Base-by-base conservation (phyloP, 1,140 invertebrate genomes). In the Nephila pilipes region DNA sequence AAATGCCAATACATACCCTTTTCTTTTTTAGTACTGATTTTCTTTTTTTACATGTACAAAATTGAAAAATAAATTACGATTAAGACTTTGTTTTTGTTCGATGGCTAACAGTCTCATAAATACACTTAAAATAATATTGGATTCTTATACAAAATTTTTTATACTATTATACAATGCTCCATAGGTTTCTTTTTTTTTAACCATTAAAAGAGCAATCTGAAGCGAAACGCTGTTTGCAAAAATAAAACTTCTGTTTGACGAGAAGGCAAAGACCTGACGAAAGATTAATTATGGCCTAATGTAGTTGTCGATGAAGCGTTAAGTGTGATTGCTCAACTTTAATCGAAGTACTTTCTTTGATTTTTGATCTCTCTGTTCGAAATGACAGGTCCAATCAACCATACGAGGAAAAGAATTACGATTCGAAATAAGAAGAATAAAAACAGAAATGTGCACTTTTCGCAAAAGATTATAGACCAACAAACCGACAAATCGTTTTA, bases 221-320 rank as follows among this genome's bases (percentile, higher is more conserved):
- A 75, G 69, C 69, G 69, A 36, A 36, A 32, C 69, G 69, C 69
- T 75, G 18, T 32, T 29, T 36, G 29, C 29, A 4, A 65, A 36
- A 75, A 75, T 29, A 75, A 75, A 32, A 75, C 18, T 32, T 75
- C 16, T 32, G 18, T 75, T 75, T 75, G 69, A 75, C 36, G 69
- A 32, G 29, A 32, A 75, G 69, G 25, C 69, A 75, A 75, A 75
- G 29, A 36, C 69, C 69, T 12, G 29, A 75, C 2, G 16, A 4
- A 36, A 25, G 69, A 75, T 75, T 75, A 75, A 75, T 75, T 32
- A 75, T 75, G 16, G 25, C 32, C n/a, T 75, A 36, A 75, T 75
- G 69, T 75, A 75, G 18, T 29, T 29, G 69, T 36, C 69, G 32
- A 75, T 75, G 69, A 36, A 75, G 69, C 69, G 36, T 75, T 75